A percentile compares a stretch with the other conserved stretches of the same genome.
Evolutionary conservation across 23 tunicate genomes (phyloP).

Genomic region (Oikopleura dioica): DNA sequence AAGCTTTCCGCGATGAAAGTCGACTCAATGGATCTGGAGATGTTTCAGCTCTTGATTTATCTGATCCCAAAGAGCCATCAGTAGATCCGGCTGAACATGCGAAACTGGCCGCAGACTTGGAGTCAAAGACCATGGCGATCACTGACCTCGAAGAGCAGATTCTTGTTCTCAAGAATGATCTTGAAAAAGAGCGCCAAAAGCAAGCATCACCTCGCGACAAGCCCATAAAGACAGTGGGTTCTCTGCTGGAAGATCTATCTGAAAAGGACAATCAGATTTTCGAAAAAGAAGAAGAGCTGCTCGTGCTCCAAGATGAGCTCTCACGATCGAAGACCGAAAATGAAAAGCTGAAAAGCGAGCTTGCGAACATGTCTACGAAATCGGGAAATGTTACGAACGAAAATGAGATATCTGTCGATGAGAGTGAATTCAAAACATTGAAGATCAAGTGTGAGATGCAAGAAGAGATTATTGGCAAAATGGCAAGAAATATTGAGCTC

Average conservation of each 20-base stretch:
- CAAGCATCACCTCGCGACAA: neutral
- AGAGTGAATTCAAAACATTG: neutral
- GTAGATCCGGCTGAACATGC: no score
- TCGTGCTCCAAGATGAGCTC: neutral
- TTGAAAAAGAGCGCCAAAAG: no score
- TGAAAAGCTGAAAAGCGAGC: neutral
- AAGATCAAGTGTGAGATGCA: neutral
- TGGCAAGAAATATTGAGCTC: neutral
- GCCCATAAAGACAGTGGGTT: neutral
- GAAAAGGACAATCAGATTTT: slow-evolving; percentile 5
- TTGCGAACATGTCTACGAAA: neutral
- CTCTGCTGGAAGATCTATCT: neutral
- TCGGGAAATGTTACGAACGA: no score
- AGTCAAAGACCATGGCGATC: no score
- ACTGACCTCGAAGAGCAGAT: no score
- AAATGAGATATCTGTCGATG: neutral
- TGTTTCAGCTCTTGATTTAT: no score
- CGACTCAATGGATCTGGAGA: neutral
- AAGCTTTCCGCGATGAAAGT: neutral
- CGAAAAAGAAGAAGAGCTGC: neutral
- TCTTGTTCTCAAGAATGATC: no score
- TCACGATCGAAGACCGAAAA: neutral
- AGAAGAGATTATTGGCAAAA: neutral
- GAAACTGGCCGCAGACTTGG: no score
- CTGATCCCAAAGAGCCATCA: no score